A percentile compares a stretch with the other conserved stretches of the same genome.
Evolutionary conservation across 2,113 vertebrate species (phyloP).

Genomic region (Gobio gobio): DNA sequence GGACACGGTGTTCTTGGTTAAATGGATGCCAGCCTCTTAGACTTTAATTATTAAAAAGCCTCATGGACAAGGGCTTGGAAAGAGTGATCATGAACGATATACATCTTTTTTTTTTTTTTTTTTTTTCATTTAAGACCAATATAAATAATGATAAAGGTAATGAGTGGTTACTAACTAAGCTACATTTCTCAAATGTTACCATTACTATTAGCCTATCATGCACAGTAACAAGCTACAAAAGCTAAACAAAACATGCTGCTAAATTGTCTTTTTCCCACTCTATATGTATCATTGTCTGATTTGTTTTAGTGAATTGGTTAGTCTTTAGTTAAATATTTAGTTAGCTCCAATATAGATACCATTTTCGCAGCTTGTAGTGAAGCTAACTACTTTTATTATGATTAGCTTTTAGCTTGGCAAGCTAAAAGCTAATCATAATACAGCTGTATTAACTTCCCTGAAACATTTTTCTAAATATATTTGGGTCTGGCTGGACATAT

Average conservation of each 20-base stretch:
- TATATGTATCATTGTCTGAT: not conserved
- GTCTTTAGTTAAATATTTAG: not conserved
- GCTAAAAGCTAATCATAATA: not conserved
- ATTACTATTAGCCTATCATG: not conserved
- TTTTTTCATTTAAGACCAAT: not conserved
- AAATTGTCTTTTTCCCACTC: not conserved
- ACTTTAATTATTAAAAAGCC: conserved; percentile 31
- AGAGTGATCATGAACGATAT: not conserved
- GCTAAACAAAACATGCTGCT: not conserved
- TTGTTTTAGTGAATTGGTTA: not conserved
- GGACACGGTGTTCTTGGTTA: conserved; percentile 31
- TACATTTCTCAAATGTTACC: not conserved
- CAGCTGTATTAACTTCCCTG: not conserved
- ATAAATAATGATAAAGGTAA: not conserved
- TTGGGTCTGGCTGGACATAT: not conserved
- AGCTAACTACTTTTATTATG: not conserved
- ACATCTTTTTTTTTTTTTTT: too few relatives aligned
- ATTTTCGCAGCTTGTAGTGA: not conserved
- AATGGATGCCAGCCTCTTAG: conserved; percentile 33
- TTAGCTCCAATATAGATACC: not conserved
- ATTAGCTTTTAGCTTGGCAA: not conserved
- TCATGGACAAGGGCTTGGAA: not conserved
- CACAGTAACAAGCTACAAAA: too few relatives aligned
- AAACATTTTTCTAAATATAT: too few relatives aligned
- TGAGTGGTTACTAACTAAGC: not conserved